phyloP scores from a whole-genome alignment of 2,113 vertebrate species.

The Hemichromis elongatus region DNA sequence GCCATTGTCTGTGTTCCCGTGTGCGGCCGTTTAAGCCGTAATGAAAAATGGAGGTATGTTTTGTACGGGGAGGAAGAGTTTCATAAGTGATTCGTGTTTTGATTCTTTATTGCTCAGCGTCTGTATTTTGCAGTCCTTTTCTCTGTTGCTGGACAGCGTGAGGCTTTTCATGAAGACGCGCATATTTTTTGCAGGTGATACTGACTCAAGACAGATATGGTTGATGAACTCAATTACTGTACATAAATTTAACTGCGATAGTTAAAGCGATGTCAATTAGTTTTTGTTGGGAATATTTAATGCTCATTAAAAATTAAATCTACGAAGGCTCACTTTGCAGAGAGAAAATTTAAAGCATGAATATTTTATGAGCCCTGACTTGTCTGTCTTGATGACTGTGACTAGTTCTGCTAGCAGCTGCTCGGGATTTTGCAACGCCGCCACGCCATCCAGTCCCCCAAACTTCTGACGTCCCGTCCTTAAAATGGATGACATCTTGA shows the following conservation, averaged over 20 bases:
- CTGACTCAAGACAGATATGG: not conserved
- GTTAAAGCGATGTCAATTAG: slow-evolving; percentile 56
- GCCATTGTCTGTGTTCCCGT: slow-evolving; percentile 8
- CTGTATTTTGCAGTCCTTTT: not conserved
- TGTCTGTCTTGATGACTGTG: slow-evolving; percentile 47
- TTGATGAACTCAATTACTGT: slow-evolving; percentile 48
- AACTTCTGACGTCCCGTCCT: slow-evolving; percentile 35
- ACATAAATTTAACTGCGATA: slow-evolving; percentile 42
- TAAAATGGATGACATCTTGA: slow-evolving; percentile 66
- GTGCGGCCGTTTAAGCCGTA: slow-evolving; percentile 33
- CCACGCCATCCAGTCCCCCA: slow-evolving; percentile 1
- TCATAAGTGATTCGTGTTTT: not conserved
- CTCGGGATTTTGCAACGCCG: not conserved
- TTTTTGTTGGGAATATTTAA: slow-evolving; percentile 68
- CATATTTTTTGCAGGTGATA: not conserved
- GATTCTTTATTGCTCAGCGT: not conserved
- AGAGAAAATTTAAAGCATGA: slow-evolving; percentile 55
- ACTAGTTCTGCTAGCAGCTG: slow-evolving; percentile 44
- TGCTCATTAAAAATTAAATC: slow-evolving; percentile 66
- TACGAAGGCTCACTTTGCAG: slow-evolving; percentile 51
- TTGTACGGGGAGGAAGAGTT: not conserved
- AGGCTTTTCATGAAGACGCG: not conserved
- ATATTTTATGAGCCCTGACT: slow-evolving; percentile 65
- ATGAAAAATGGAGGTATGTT: slow-evolving; percentile 36
- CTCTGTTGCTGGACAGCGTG: not conserved